These are phyloP conservation scores for Progne subis DNA, from an alignment of 2,113 vertebrate species.

Conservation along the genomic window DNA sequence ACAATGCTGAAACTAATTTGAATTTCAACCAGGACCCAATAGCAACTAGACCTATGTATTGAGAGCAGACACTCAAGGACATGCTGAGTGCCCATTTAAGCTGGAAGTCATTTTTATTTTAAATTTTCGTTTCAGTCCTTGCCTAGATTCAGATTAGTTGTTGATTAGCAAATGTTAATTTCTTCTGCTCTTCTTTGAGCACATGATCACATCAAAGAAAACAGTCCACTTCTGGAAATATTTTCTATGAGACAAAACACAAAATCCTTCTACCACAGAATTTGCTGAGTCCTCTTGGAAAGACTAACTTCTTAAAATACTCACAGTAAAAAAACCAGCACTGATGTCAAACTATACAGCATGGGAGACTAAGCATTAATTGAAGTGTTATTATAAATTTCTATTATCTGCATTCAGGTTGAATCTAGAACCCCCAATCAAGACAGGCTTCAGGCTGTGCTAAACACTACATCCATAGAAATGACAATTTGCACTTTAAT, in stretches of 20 bases:
- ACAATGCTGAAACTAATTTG: constrained; percentile 13
- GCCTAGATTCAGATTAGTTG: background rate
- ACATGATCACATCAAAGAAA: background rate
- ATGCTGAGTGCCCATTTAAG: background rate
- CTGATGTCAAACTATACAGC: background rate
- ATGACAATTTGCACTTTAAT: background rate
- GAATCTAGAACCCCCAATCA: background rate
- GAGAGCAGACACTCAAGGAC: background rate
- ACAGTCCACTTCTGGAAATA: background rate
- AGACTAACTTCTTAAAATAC: background rate
- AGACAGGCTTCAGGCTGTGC: background rate
- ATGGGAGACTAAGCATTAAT: background rate
- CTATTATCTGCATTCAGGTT: background rate
- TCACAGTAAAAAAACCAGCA: background rate
- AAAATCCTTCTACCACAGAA: background rate
- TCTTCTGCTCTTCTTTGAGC: background rate
- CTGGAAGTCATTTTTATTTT: background rate
- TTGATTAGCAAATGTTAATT: background rate
- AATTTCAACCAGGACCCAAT: constrained; percentile 16
- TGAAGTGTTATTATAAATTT: background rate
- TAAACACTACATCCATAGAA: background rate
- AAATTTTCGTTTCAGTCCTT: background rate
- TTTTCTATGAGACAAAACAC: background rate
- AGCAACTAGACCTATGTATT: background rate
- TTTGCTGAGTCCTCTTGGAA: background rate